Base-by-base conservation (phyloP, 1,140 invertebrate species). In the Magallana ariakensis region DNA sequence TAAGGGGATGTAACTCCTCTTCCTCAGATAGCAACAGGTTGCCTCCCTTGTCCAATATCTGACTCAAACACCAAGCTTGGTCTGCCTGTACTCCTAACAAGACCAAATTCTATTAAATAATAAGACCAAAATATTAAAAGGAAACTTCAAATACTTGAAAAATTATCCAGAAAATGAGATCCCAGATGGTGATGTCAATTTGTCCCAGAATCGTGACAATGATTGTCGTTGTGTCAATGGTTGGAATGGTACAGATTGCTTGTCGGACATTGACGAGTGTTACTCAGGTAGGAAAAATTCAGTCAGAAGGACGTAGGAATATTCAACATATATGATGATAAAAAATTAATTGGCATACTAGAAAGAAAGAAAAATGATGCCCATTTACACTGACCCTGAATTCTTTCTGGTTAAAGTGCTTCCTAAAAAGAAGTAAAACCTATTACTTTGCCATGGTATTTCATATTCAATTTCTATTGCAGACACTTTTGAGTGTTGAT, bases 91-190 rank as follows among this genome's bases (percentile, higher is more conserved):
- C 19, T 75, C 22, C 22, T 26, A 19, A 75, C 22, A 33, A 46
- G 26, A 75, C 22, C 22, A 75, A 75, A 26, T 33, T 75, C 9
- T 33, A 15, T 22, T 70, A n/a, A 19, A 70, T 46, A 46, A 46
- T 0, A 46, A 46, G 33, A 46, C 33, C 33, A 46, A 46, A 46
- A 46, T 4, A 46, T 4, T 4, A 46, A 0, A 46, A 46, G 1
- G 0, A 46, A 46, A 46, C 33, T 46, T 46, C 19, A 75, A 33
- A 22, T 75, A 7, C 33, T 75, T 75, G 15, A 16, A 75, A 75
- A 33, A 13, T 62, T 75, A 26, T 75, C 22, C 66, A 75, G 66
- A 75, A 75, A 75, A 75, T 75, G 66, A 75, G 22, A 75, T 75
- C 9, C 66, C 66, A 11, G 66, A 46, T 26, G 66, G 66, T 75